Conservation (phyloP, 2,888 invertebrate species). For the Caenorhabditis drosophilae region DNA sequence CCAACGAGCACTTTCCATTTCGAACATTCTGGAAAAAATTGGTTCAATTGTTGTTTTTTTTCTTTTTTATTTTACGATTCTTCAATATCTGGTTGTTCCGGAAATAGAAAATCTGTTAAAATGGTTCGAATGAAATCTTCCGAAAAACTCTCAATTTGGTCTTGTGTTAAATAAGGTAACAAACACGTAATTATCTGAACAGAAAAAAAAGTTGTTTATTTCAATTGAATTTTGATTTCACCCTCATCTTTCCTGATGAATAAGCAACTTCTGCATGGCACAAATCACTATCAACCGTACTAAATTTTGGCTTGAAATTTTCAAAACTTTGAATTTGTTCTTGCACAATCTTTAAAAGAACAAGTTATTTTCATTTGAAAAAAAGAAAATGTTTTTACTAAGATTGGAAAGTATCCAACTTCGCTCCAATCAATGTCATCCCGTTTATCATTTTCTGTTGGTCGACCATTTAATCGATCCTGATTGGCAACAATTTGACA, state of each 20-base stretch:
- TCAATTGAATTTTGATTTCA: no score
- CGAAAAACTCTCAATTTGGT: constrained; percentile 16
- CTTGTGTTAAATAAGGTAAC: constrained; percentile 15
- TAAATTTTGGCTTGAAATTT: constrained; percentile 19
- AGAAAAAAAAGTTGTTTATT: no score
- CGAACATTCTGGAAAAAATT: constrained; percentile 27
- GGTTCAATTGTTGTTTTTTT: background rate
- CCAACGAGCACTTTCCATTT: constrained; percentile 26
- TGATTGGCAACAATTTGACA: no score
- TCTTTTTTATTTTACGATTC: constrained; percentile 1
- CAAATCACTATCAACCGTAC: constrained; percentile 14
- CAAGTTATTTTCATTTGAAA: no score
- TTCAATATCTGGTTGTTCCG: constrained; percentile 24
- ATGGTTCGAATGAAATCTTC: constrained; percentile 10
- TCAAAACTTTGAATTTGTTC: constrained; percentile 25
- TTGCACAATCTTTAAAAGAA: no score
- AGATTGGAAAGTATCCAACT: constrained; percentile 17
- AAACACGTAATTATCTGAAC: constrained; percentile 29
- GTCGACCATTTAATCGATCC: constrained; percentile 9
- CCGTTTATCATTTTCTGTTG: background rate
- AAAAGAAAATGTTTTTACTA: no score
- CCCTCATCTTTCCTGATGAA: constrained; percentile 24
- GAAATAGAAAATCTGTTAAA: constrained; percentile 31
- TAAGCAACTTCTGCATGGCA: constrained; percentile 13
- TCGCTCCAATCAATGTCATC: constrained; percentile 24